Evolutionary conservation across 2,888 invertebrate species (phyloP).

Genomic region (Mylabris sibirica): DNA sequence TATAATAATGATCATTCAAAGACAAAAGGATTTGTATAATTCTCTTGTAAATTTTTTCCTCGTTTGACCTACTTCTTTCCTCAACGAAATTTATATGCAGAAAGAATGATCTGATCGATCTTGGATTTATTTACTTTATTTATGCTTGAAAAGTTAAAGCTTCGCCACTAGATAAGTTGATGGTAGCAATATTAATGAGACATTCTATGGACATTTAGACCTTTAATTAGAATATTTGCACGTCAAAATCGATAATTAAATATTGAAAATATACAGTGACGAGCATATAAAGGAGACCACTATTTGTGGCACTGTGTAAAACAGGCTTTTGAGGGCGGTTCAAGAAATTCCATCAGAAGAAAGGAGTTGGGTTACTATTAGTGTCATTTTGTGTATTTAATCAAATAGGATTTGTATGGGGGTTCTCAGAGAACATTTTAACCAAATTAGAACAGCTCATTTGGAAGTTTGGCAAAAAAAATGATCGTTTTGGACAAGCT

Average conservation of each 20-base stretch:
- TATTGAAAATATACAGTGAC: not conserved
- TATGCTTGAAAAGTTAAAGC: not conserved
- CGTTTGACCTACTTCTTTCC: not conserved
- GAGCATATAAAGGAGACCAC: too few species aligned
- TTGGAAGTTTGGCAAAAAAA: too few species aligned
- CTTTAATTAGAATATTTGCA: not conserved
- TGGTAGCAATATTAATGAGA: constrained; percentile 1
- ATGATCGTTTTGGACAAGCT: too few species aligned
- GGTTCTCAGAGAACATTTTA: too few species aligned
- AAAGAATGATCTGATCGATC: not conserved
- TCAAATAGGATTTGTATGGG: too few species aligned
- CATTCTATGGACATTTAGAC: not conserved
- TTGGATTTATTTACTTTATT: not conserved
- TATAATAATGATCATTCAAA: not conserved
- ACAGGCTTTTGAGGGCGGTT: too few species aligned
- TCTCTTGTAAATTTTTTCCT: not conserved
- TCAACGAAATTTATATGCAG: not conserved
- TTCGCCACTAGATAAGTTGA: not conserved
- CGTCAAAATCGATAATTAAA: constrained; percentile 1
- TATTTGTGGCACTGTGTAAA: too few species aligned
- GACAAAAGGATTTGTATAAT: not conserved
- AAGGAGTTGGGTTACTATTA: too few species aligned
- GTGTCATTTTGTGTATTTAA: too few species aligned
- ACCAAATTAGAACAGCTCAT: too few species aligned
- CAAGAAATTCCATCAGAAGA: too few species aligned